Conservation (phyloP, 2,888 invertebrate genomes). For the Ethmia dodecea region DNA sequence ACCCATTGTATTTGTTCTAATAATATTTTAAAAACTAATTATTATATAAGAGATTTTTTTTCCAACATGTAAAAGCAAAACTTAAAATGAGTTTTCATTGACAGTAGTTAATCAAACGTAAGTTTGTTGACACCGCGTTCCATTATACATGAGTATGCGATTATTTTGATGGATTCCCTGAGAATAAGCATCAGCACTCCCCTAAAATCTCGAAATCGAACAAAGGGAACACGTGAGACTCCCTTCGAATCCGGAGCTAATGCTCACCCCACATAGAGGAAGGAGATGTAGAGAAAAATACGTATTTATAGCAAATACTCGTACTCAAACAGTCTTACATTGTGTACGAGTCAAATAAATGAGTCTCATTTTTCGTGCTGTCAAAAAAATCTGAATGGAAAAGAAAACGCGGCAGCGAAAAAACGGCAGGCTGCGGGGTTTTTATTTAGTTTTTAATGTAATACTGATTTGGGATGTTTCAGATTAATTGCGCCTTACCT, state of each 20-base stretch:
- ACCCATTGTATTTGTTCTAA: too few species aligned
- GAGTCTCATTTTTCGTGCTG: slow-evolving; percentile 77
- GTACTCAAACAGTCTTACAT: slow-evolving; percentile 79
- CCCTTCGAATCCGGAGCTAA: slow-evolving; percentile 67
- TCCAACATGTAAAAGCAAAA: too few species aligned
- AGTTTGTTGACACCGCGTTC: slow-evolving; percentile 62
- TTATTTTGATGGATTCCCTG: slow-evolving; percentile 74
- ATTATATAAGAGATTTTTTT: too few species aligned
- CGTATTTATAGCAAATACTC: slow-evolving; percentile 79
- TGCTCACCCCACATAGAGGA: slow-evolving; percentile 70
- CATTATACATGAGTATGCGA: slow-evolving; percentile 68
- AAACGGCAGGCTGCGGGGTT: slow-evolving; percentile 65
- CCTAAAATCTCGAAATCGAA: slow-evolving; percentile 74
- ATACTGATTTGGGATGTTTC: slow-evolving; percentile 77
- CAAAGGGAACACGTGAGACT: slow-evolving; percentile 72
- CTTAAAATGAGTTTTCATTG: too few species aligned
- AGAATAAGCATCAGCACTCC: slow-evolving; percentile 71
- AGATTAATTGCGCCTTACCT: slow-evolving; percentile 77
- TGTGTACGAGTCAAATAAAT: slow-evolving; percentile 79
- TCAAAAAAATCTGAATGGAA: slow-evolving; percentile 78
- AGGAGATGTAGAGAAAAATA: slow-evolving; percentile 76
- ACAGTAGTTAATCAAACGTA: slow-evolving; percentile 49
- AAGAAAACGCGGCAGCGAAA: slow-evolving; percentile 72
- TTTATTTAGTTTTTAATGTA: slow-evolving; percentile 75
- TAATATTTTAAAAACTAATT: too few species aligned